Evolutionary conservation across 2,113 vertebrate species (phyloP).

Genomic region (Phocoena phocoena): DNA sequence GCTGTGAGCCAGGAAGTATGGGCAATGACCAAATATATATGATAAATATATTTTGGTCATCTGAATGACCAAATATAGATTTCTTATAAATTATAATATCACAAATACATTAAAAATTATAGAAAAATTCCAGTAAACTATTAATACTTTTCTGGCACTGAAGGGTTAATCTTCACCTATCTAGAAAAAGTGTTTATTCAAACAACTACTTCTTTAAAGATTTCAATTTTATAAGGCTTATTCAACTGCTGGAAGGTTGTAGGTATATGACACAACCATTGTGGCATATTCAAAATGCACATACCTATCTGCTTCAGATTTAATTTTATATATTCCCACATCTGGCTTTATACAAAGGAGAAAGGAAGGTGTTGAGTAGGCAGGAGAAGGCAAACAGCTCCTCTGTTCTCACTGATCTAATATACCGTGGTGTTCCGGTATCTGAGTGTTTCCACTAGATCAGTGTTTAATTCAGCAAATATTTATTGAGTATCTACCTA

Average conservation of each 20-base stretch:
- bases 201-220: slow-evolving; percentile 4
- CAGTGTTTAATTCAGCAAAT: not conserved
- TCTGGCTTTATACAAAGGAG: not conserved
- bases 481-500: not conserved
- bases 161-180: not conserved
- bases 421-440: not conserved
- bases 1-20: not conserved
- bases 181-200: not conserved
- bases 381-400: not conserved
- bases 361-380: not conserved
- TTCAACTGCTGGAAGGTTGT: not conserved
- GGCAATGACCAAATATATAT: not conserved
- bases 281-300: not conserved
- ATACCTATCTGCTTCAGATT: not conserved
- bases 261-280: not conserved
- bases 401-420: not conserved
- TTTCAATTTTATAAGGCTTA: not conserved
- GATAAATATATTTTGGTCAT: not conserved
- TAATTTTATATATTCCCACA: not conserved
- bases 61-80: not conserved
- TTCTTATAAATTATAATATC: not conserved
- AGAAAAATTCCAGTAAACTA: not conserved
- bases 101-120: not conserved
- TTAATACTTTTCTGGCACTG: not conserved
- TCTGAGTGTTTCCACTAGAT: not conserved